A percentile compares a stretch with the other conserved stretches of the same genome.
Conservation (phyloP, 2,797 vertebrate species). For the Chromis chromis region DNA sequence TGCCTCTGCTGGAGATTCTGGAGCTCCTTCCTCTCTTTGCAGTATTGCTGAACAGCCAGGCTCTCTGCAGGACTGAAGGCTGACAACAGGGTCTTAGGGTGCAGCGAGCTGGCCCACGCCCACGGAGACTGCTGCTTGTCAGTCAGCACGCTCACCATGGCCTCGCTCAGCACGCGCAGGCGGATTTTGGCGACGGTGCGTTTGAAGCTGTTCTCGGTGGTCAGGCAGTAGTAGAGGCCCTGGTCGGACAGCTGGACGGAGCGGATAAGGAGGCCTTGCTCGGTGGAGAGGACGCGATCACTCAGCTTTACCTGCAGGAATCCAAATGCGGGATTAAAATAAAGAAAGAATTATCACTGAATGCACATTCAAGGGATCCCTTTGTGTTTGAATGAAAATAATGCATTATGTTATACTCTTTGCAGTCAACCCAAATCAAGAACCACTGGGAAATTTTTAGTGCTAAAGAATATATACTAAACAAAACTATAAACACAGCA, state of each 20-base stretch:
- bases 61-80: conserved; percentile 92
- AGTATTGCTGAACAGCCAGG: conserved; percentile 94
- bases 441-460: too few species aligned
- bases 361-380: background rate
- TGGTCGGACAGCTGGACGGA: conserved; percentile 90
- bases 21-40: conserved; percentile 93
- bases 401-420: too few species aligned
- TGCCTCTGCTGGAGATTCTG: conserved; percentile 85
- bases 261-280: conserved; percentile 95
- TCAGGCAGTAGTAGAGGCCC: conserved; percentile 96
- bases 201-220: conserved; percentile 95
- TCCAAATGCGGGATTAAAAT: background rate
- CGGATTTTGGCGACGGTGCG: conserved; percentile 96
- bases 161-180: conserved; percentile 91
- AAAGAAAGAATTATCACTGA: background rate
- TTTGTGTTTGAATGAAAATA: too few species aligned
- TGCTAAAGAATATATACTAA: too few species aligned
- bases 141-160: conserved; percentile 88
- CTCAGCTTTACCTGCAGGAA: conserved; percentile 90
- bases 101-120: conserved; percentile 89
- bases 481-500: too few species aligned
- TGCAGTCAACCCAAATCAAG: too few species aligned
- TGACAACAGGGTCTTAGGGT: conserved; percentile 90
- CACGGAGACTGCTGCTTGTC: conserved; percentile 92
- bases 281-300: conserved; percentile 92